These are phyloP conservation scores for Chromoteleia sp. DNA, from an alignment of 2,888 invertebrate species.

Conservation along the genomic window DNA sequence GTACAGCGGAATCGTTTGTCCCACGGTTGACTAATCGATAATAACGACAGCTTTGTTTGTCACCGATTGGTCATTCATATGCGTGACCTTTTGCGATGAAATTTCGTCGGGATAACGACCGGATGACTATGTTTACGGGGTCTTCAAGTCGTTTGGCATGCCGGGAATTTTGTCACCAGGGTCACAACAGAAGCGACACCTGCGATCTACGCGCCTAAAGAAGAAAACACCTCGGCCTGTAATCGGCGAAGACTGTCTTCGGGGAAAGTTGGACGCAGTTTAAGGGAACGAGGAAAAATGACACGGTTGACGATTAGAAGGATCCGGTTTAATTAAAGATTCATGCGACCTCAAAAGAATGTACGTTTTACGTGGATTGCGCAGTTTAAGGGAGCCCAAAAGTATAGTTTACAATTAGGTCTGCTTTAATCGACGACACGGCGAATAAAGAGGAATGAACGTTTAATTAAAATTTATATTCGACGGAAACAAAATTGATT, in stretches of 20 bases:
- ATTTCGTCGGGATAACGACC: too few species aligned
- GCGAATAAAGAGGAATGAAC: neutral
- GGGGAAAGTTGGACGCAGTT: neutral
- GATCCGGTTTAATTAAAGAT: constrained; percentile 14
- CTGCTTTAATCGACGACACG: constrained; percentile 4
- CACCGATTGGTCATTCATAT: too few species aligned
- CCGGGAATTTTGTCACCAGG: too few species aligned
- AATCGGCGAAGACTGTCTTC: too few species aligned
- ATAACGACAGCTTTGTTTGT: neutral
- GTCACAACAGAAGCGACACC: too few species aligned
- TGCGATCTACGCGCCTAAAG: too few species aligned
- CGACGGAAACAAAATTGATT: neutral
- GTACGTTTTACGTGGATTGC: neutral
- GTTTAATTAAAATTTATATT: constrained; percentile 7
- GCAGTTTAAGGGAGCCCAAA: neutral
- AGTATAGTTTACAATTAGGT: neutral
- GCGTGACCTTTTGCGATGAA: too few species aligned
- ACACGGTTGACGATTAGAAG: neutral
- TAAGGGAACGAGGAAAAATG: neutral
- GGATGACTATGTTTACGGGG: too few species aligned
- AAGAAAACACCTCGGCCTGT: neutral
- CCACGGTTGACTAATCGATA: constrained; percentile 46
- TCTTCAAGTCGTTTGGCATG: too few species aligned
- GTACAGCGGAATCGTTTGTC: constrained; percentile 21
- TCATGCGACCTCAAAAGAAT: neutral